Base-by-base conservation (phyloP, 2,888 invertebrate species). In the Standfussiana lucernea region DNA sequence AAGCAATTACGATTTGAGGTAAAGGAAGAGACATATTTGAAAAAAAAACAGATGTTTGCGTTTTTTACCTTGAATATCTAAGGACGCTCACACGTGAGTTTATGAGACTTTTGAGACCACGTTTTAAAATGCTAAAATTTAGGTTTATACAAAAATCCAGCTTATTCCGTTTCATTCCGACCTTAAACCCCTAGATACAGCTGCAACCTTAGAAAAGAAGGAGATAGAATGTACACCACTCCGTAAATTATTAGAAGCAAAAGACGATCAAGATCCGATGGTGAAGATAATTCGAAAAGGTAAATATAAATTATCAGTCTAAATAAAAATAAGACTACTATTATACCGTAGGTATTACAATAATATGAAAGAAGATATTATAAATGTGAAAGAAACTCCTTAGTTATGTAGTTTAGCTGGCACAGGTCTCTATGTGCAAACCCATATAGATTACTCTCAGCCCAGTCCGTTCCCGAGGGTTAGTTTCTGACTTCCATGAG, bases 221-320 rank as follows among this genome's bases (percentile, higher is more conserved):
- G 32, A 37, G 2, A 40, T 79, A 45, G 10, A 18, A 32, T 67
- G 70, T 45, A 2, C n/a, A 32, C 1, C 37, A 37, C 35, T 79
- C 7, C 69, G 56, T 37, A 68, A 56, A 68, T 37, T 76, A 28
- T 37, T 76, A 18, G 45, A 69, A 59, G 28, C 69, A 40, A 53
- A 70, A 70, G 6, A 37, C 11, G 0, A 11, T 45, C 6, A 45
- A 18, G 28, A 5, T 37, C 18, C 13, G 18, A 45, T 37, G 2
- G 10, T 7, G 35, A 28, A 35, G 6, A 75, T 37, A 18, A 24
- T 28, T 10, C 8, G 13, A 35, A 67, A 79, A 79, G 53, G 75
- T 75, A 24, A 53, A 18, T 24, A 4, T 28, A n/a, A n/a, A n/a
- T n/a, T n/a, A n/a, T n/a, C n/a, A n/a, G n/a, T n/a, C n/a, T n/a